A percentile compares a stretch with the other conserved stretches of the same genome.
Conservation (phyloP, 2,113 vertebrate species). For the Deroptyus accipitrinus region DNA sequence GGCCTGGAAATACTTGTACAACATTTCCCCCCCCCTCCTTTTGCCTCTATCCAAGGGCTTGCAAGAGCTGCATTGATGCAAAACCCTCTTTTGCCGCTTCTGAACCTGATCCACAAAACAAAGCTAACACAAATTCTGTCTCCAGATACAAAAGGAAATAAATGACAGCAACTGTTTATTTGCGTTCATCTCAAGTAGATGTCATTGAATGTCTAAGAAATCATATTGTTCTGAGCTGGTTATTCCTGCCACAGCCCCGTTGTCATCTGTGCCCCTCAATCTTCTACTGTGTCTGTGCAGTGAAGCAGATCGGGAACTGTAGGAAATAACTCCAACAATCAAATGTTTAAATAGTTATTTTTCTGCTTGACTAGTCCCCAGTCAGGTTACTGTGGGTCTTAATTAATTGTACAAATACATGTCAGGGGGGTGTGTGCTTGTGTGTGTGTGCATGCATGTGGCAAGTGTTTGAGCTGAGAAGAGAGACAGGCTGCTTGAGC, state of each 20-base stretch:
- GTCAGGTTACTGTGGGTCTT: background rate
- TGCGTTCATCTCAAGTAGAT: background rate
- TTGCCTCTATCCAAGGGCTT: background rate
- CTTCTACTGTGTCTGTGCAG: background rate
- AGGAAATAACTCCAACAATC: background rate
- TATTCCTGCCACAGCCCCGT: background rate
- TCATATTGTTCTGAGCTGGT: background rate
- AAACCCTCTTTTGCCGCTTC: background rate
- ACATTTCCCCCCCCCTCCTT: rapidly evolving
- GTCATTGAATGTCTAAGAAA: background rate
- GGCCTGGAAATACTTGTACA: background rate
- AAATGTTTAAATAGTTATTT: background rate
- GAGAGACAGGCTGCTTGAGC: background rate
- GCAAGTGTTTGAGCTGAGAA: background rate
- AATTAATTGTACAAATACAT: background rate
- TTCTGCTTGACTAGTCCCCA: background rate
- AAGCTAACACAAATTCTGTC: background rate
- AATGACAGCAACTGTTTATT: background rate
- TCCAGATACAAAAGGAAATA: background rate
- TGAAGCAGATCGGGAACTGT: background rate
- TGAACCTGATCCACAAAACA: background rate
- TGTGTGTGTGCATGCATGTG: background rate
- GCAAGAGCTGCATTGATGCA: background rate
- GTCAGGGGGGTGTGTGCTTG: background rate
- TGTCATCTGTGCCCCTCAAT: background rate